Base-by-base conservation (phyloP, 2,113 vertebrate species). In the Larimichthys crocea region DNA sequence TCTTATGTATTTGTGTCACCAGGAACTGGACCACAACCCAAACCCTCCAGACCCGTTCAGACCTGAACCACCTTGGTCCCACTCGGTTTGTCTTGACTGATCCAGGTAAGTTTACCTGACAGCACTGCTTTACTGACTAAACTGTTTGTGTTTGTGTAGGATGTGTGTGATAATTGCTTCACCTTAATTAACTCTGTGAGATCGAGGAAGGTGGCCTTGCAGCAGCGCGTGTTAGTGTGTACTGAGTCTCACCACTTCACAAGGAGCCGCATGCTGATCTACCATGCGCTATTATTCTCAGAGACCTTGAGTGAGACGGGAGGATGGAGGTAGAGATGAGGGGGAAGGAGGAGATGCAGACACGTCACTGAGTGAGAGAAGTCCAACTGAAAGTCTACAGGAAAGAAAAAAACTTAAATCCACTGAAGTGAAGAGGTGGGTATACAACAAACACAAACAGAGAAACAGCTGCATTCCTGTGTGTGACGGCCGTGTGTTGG, bases 261-360 rank as follows among this genome's bases (percentile, higher is more conserved):
- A 12, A 62, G 57, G 46, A 75, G 69, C 48, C 3, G 49, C 91
- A 86, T 84, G 76, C 88, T 88, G 89, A 92, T 93, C 74, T 86
- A 64, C 74, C 50, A 61, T 88, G 68, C 80, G 44, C 80, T 79
- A 35, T 93, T 93, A 87, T 92, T 83, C 79, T 62, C 48, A 44
- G 57, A 92, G 91, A 93, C 92, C 91, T 94, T 94, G 90, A 89
- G 75, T 74, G 76, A 89, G 87, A 90, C 46, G 57, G 85, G 90
- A 82, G 72, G 77, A 80, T 78, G 77, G 57, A 65, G 73, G 65
- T 29, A 68, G 82, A 78, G 78, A 79, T 8, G 24, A 48, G 29
- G 44, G 26, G 60, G 79, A 48, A 29, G 26, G 31, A 63, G 17
- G n/a, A 75, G 75, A 22, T 48, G 68, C 57, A 79, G 74, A 74